Percentiles rank a stretch among this genome's conserved stretches.
These are phyloP conservation scores for Pipistrellus kuhlii DNA, from an alignment of 2,797 vertebrate species.

Conservation along the genomic window DNA sequence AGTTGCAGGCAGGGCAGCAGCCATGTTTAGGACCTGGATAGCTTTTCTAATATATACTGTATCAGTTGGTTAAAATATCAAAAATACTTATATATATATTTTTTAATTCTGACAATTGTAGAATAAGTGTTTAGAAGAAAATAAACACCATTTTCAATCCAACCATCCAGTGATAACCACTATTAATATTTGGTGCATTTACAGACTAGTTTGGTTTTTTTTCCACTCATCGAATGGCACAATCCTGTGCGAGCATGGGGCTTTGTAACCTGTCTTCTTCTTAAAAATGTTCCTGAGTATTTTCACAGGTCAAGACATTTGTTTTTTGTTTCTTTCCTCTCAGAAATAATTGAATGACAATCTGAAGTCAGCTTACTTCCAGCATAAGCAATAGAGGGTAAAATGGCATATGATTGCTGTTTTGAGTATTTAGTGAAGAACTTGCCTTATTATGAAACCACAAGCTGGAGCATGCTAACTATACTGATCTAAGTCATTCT, in stretches of 20 bases:
- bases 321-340: neutral
- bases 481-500: neutral
- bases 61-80: neutral
- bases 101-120: neutral
- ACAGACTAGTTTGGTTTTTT: neutral
- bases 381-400: neutral
- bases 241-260: neutral
- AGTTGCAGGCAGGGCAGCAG: neutral
- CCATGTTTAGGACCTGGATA: neutral
- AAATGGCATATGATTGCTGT: neutral
- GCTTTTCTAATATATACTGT: neutral
- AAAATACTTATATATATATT: neutral
- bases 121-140: neutral
- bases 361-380: constrained; percentile 24
- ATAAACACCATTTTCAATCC: neutral
- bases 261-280: neutral
- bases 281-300: neutral
- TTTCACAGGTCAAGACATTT: neutral
- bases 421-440: constrained; percentile 30
- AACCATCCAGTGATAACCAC: neutral
- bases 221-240: neutral
- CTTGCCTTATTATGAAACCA: constrained; percentile 45
- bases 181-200: neutral
- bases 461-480: neutral
- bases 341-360: constrained; percentile 20